Evolutionary conservation across 1,140 invertebrate species (phyloP).

Genomic region (Globodera rostochiensis): DNA sequence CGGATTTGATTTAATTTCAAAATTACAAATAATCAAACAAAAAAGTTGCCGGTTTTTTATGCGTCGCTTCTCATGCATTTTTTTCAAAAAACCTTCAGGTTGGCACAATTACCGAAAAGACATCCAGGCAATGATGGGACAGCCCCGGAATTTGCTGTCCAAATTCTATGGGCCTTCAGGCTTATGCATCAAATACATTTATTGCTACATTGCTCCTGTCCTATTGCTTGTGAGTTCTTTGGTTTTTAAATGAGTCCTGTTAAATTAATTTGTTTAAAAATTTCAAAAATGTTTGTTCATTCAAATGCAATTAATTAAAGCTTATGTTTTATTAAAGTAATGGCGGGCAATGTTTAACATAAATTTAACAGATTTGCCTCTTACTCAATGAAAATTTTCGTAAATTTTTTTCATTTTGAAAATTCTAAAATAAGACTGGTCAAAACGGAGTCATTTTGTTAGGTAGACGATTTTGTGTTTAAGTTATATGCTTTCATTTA

Average conservation of each 20-base stretch:
- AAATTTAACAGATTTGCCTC: too few relatives aligned
- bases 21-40: too few relatives aligned
- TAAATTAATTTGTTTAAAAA: background rate
- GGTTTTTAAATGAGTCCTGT: background rate
- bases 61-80: too few relatives aligned
- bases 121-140: constrained; percentile 39
- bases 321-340: too few relatives aligned
- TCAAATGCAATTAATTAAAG: too few relatives aligned
- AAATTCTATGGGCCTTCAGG: constrained; percentile 42
- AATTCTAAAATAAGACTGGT: background rate
- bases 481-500: background rate
- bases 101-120: constrained; percentile 35
- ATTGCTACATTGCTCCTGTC: constrained; percentile 36
- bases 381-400: too few relatives aligned
- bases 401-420: background rate
- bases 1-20: too few relatives aligned
- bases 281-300: too few relatives aligned
- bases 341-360: too few relatives aligned
- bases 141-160: constrained; percentile 28
- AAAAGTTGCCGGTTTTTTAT: too few relatives aligned
- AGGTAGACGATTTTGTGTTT: background rate
- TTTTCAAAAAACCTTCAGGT: constrained; percentile 21
- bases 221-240: constrained; percentile 23
- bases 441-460: background rate
- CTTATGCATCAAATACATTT: constrained; percentile 37